Conservation (phyloP, 2,797 vertebrate genomes). For the Alcedo atthis region DNA sequence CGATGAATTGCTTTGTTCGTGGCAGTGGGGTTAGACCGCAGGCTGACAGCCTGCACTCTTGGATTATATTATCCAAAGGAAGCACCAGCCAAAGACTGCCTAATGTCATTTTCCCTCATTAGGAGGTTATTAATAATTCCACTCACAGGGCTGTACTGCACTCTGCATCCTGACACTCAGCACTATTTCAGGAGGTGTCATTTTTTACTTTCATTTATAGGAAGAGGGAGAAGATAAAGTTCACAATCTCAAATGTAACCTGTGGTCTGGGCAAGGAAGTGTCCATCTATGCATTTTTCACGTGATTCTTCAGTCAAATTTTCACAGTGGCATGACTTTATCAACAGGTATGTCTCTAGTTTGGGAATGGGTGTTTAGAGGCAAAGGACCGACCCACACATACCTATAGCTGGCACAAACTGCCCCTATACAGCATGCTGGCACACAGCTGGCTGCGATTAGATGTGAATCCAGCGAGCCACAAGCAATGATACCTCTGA, state of each 20-base stretch:
- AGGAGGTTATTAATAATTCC: conserved; percentile 33
- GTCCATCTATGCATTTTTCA: neutral
- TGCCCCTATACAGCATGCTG: fast-evolving
- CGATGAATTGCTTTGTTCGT: neutral
- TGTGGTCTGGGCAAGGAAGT: neutral
- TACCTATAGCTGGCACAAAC: fast-evolving
- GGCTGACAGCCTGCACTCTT: neutral
- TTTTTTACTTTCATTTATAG: neutral
- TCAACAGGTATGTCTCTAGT: neutral
- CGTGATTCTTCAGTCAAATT: neutral
- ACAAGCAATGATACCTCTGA: too few species aligned
- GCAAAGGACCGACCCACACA: neutral
- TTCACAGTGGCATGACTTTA: neutral
- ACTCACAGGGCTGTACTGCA: neutral
- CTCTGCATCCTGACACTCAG: neutral
- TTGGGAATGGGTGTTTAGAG: neutral
- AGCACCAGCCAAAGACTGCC: conserved; percentile 36
- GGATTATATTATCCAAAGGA: conserved; percentile 27
- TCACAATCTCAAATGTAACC: neutral
- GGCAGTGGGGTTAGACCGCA: conserved; percentile 8
- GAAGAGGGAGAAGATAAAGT: neutral
- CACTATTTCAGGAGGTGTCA: neutral
- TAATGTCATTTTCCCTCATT: conserved; percentile 47
- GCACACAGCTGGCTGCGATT: fast-evolving
- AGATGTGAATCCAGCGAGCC: fast-evolving